Evolutionary conservation across 2,888 invertebrate genomes (phyloP).

Genomic region (Blomia tropicalis): DNA sequence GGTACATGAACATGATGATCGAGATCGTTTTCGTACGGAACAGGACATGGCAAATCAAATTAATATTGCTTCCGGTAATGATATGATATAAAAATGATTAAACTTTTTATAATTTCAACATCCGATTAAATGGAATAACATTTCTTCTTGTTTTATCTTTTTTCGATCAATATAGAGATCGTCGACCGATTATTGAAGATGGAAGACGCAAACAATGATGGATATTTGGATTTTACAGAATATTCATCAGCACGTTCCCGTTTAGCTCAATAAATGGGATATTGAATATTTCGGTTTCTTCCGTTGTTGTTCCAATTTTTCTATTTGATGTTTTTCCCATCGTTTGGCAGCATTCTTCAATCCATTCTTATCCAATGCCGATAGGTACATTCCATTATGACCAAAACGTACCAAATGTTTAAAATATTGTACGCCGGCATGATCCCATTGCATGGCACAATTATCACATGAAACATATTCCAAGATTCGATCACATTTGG

Average conservation of each 20-base stretch:
- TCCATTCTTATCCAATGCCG: too few species aligned
- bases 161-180: neutral
- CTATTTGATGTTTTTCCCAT: too few species aligned
- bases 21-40: neutral
- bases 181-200: slow-evolving; percentile 1
- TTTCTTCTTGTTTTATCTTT: neutral
- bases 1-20: neutral
- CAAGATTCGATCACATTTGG: too few species aligned
- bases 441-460: too few species aligned
- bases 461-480: too few species aligned
- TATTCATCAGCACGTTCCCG: neutral
- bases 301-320: too few species aligned
- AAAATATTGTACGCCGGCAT: too few species aligned
- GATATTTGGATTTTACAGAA: slow-evolving; percentile 5
- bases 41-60: neutral
- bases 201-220: neutral
- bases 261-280: neutral
- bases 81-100: neutral
- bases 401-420: too few species aligned
- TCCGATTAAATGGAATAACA: neutral
- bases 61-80: slow-evolving; percentile 1
- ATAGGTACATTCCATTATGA: too few species aligned
- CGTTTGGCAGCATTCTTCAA: too few species aligned
- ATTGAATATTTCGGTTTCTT: too few species aligned
- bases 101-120: neutral